Base-by-base conservation (phyloP, 2,797 vertebrate genomes). In the Catamblyrhynchus diadema region DNA sequence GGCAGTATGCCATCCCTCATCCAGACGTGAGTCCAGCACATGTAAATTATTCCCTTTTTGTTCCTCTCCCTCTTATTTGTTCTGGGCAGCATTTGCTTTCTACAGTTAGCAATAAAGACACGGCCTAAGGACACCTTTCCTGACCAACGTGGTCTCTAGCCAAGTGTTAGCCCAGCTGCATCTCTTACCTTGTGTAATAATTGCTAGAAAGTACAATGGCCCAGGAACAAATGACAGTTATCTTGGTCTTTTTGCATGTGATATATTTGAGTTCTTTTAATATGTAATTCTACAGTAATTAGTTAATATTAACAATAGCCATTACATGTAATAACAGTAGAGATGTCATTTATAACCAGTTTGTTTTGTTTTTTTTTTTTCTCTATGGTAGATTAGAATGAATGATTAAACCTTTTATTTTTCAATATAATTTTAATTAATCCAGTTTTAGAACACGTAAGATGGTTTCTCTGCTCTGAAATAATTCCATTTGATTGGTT, bases 401-500 rank as follows among this genome's bases (percentile, higher is more conserved):
- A 96, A 94, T 93, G 56, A 90, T 95, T 96, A 87, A 96, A 73
- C 89, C 61, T 96, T 94, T 94, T 94, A 62, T 96, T 94, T 96
- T 86, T 90, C 41, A 59, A 94, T 96, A 95, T 97, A 94, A 97
- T 98, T 97, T 96, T 95, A 96, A 98, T 96, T 97, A 97, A 96
- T 97, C 96, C 96, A 88, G 94, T 97, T 96, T 97, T 96, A 97
- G 97, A 98, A 98, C 96, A 97, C 98, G 62, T 98, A 98, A 98
- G 98, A 98, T 98, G 98, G 98, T 97, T 98, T 98, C 98, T 98
- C 97, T 98, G 98, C 98, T 99, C 98, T 99, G 98, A 98, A 98
- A 98, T 99, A 99, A 99, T 98, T 98, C 98, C 98, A 98, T 98
- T 98, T 99, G 98, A 99, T 99, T 99, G 98, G 98, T 98, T 99